Percentiles rank a stretch among this genome's conserved stretches.
Evolutionary conservation across 2,113 vertebrate species (phyloP).

Genomic region (Lepus europaeus): DNA sequence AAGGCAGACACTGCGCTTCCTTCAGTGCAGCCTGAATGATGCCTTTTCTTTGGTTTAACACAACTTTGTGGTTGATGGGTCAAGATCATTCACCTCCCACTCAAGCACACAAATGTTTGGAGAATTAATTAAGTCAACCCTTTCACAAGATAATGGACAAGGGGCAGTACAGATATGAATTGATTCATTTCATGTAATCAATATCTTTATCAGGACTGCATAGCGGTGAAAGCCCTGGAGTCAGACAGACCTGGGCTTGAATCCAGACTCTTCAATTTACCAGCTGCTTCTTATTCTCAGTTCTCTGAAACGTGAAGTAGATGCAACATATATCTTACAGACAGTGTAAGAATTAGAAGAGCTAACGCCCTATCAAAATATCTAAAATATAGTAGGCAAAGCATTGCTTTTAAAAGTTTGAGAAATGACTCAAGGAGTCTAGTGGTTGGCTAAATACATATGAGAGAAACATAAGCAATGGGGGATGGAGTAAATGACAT

Average conservation of each 20-base stretch:
- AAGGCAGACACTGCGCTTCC: background rate
- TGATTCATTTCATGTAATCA: slow-evolving; percentile 42
- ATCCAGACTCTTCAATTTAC: background rate
- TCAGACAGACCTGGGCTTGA: background rate
- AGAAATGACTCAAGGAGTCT: background rate
- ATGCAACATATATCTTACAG: background rate
- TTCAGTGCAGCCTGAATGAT: background rate
- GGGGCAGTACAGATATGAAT: background rate
- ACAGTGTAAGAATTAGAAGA: background rate
- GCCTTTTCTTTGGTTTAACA: slow-evolving; percentile 20
- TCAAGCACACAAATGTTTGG: slow-evolving; percentile 60
- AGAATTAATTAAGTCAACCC: slow-evolving; percentile 59
- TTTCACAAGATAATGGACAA: slow-evolving; percentile 46
- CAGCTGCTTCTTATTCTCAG: slow-evolving; percentile 9
- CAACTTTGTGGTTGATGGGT: background rate
- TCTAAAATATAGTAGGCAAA: background rate
- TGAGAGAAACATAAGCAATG: background rate
- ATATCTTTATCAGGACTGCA: slow-evolving; percentile 16
- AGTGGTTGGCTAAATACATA: background rate
- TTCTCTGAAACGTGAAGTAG: slow-evolving; percentile 47
- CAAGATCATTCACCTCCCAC: slow-evolving; percentile 43
- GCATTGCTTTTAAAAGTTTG: background rate
- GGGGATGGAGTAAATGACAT: background rate
- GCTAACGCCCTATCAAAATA: background rate
- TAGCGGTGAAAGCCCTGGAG: background rate